A percentile compares a stretch with the other conserved stretches of the same genome.
phyloP scores from a whole-genome alignment of 2,797 vertebrate genomes.

The Anabacerthia variegaticeps region DNA sequence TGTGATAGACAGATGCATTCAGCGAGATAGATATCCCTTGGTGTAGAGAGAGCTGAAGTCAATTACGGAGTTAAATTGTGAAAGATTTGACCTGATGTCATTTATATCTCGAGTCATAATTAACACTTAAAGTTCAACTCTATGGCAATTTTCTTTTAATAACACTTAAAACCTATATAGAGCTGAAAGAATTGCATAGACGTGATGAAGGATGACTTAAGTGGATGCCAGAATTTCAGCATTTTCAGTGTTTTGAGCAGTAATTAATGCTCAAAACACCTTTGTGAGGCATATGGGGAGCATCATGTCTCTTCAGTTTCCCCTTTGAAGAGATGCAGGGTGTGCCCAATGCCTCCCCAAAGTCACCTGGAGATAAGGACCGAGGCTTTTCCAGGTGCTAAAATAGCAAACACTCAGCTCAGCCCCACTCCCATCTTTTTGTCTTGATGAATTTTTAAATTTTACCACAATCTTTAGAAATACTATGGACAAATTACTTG shows the following conservation, averaged over 20 bases:
- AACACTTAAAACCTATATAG: constrained; percentile 35
- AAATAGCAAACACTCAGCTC: neutral
- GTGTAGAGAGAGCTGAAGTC: neutral
- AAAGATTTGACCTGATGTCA: constrained; percentile 51
- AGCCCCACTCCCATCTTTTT: neutral
- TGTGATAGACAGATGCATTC: constrained; percentile 27
- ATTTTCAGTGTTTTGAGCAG: too few relatives aligned
- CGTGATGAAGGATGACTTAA: constrained; percentile 28
- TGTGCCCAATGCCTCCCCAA: neutral
- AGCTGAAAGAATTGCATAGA: constrained; percentile 32
- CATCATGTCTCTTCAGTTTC: neutral
- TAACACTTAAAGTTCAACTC: constrained; percentile 59
- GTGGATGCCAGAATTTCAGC: neutral
- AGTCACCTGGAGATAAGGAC: neutral
- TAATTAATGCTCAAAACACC: constrained; percentile 42
- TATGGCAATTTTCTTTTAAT: constrained; percentile 45
- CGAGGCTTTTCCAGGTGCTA: neutral
- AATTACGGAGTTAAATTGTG: constrained; percentile 43
- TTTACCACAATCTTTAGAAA: neutral
- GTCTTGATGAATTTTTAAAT: neutral
- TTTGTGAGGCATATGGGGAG: neutral
- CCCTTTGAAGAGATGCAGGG: neutral
- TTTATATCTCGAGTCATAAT: constrained; percentile 45
- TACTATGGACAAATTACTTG: neutral
- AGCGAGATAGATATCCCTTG: constrained; percentile 16